phyloP scores from a whole-genome alignment of 2,888 invertebrate genomes.

The Crocallis elinguaria region DNA sequence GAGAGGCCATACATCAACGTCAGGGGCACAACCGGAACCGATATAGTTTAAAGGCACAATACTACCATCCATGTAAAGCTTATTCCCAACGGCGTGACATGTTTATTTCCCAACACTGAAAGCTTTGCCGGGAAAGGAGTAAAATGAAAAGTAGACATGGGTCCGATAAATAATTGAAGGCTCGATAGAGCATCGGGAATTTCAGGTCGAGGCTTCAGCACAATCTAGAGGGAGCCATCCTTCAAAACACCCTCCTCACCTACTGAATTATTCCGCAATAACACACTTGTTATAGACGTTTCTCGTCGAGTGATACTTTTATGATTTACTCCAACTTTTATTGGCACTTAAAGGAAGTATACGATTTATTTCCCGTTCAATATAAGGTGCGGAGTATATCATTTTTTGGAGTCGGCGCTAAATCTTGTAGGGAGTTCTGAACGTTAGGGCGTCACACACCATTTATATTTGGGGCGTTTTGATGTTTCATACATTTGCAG shows the following conservation, averaged over 20 bases:
- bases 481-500: slow-evolving; percentile 40
- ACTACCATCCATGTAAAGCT: slow-evolving; percentile 64
- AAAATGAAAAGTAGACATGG: slow-evolving; percentile 84
- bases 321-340: slow-evolving; percentile 85
- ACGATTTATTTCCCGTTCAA: slow-evolving; percentile 83
- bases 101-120: slow-evolving; percentile 72
- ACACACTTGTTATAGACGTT: slow-evolving; percentile 84
- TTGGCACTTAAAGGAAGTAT: slow-evolving; percentile 85
- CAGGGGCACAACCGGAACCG: slow-evolving; percentile 47
- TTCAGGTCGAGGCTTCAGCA: slow-evolving; percentile 64
- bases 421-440: slow-evolving; percentile 65
- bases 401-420: slow-evolving; percentile 73
- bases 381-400: slow-evolving; percentile 81
- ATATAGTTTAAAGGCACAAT: slow-evolving; percentile 65
- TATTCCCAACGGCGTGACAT: slow-evolving; percentile 74
- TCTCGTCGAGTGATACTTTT: slow-evolving; percentile 83
- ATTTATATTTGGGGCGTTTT: slow-evolving; percentile 57
- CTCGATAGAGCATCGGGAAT: slow-evolving; percentile 80
- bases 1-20: slow-evolving; percentile 63
- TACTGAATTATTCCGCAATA: slow-evolving; percentile 84
- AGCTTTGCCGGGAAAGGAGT: slow-evolving; percentile 76
- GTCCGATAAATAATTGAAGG: slow-evolving; percentile 85
- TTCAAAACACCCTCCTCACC: slow-evolving; percentile 75
- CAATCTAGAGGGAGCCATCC: slow-evolving; percentile 80
- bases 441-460: slow-evolving; percentile 69